These are phyloP conservation scores for Raja brachyura DNA, from an alignment of 2,113 vertebrate species.

Conservation along the genomic window DNA sequence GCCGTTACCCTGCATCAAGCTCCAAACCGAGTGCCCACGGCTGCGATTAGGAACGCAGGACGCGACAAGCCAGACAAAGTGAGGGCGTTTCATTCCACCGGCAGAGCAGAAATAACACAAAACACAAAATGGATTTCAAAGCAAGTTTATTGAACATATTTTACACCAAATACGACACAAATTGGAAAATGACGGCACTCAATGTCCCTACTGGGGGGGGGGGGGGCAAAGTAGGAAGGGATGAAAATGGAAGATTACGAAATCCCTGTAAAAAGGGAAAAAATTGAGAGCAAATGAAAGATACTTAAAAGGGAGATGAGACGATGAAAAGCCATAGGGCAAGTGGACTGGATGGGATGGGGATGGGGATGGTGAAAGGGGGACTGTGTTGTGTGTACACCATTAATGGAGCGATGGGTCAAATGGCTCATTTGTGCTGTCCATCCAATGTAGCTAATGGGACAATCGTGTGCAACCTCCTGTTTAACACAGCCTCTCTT, in stretches of 20 bases:
- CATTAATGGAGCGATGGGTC: background rate
- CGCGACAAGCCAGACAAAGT: background rate
- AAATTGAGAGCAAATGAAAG: no score
- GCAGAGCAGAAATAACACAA: background rate
- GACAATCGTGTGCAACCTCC: background rate
- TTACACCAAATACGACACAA: background rate
- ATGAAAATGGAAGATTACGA: no score
- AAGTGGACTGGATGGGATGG: background rate
- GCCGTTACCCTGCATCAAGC: background rate
- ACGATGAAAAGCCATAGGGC: background rate
- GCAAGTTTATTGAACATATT: background rate
- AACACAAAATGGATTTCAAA: background rate
- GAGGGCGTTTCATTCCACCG: no score
- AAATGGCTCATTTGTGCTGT: background rate
- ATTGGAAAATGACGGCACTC: no score
- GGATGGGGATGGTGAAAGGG: background rate
- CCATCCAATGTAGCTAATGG: no score
- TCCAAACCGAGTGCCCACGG: background rate
- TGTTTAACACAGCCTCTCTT: background rate
- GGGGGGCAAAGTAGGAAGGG: no score
- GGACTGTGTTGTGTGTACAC: conserved; percentile 3
- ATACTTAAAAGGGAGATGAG: no score
- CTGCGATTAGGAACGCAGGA: background rate
- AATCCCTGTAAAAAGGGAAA: no score
- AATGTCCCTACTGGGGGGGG: no score